Percentiles rank a stretch among this genome's conserved stretches.
phyloP scores from a whole-genome alignment of 2,113 vertebrate genomes.

The Odocoileus virginianus region DNA sequence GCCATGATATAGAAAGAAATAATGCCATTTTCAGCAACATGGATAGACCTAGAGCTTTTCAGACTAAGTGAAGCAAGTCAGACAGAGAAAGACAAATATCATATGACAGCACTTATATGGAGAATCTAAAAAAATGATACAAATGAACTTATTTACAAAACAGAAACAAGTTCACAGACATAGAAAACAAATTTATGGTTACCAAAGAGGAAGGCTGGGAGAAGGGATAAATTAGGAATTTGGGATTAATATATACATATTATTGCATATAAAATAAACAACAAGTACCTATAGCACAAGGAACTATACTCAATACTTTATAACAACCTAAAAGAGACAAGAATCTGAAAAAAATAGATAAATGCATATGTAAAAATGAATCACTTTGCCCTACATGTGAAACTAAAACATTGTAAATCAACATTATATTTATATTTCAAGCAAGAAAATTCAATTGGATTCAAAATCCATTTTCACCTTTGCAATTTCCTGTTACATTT shows the following conservation, averaged over 20 bases:
- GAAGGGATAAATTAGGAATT: background rate
- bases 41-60: background rate
- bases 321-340: background rate
- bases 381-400: background rate
- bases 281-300: background rate
- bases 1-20: background rate
- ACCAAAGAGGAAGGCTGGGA: background rate
- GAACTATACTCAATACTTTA: background rate
- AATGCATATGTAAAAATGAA: background rate
- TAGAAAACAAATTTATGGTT: background rate
- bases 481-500: background rate
- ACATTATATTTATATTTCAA: background rate
- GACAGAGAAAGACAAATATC: background rate
- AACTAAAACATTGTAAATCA: background rate
- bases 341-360: background rate
- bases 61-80: background rate
- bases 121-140: background rate
- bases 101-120: background rate
- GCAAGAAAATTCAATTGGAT: background rate
- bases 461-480: background rate
- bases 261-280: background rate
- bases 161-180: background rate
- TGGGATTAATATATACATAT: background rate
- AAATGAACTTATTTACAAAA: background rate
- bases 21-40: background rate